Evolutionary conservation across 2,113 vertebrate species (phyloP).

Genomic region (Coryphaenoides rupestris): DNA sequence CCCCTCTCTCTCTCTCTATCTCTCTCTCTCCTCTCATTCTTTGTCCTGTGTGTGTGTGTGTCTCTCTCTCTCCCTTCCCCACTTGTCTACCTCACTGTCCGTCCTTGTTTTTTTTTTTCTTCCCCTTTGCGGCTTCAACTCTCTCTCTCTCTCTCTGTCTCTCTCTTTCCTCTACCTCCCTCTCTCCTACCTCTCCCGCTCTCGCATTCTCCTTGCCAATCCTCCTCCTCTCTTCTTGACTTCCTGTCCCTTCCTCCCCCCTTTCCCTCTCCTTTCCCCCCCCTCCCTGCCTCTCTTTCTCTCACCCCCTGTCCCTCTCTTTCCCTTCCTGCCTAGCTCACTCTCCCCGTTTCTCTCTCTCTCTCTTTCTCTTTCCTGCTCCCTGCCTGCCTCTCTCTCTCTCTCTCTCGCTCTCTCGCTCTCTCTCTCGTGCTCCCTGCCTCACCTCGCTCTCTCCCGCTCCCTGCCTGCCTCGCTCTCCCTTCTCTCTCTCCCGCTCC

Average conservation of each 20-base stretch:
- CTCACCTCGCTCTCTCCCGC: not conserved
- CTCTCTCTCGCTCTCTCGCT: not conserved
- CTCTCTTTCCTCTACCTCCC: slow-evolving; percentile 5
- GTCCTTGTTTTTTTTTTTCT: slow-evolving; percentile 36
- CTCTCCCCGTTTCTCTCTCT: not conserved
- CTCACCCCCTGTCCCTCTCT: not conserved
- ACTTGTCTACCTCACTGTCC: slow-evolving; percentile 15
- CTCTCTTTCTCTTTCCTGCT: not conserved
- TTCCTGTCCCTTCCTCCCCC: not conserved
- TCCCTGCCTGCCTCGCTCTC: slow-evolving; percentile 35
- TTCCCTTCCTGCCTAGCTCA: not conserved
- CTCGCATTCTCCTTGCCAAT: not conserved
- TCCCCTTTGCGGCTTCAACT: slow-evolving; percentile 52
- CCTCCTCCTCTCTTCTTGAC: not conserved
- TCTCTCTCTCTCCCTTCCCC: not conserved
- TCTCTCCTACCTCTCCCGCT: not conserved
- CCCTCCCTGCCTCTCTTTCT: slow-evolving; percentile 9
- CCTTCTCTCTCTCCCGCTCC: slow-evolving; percentile 36
- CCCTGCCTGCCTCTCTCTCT: too few species aligned
- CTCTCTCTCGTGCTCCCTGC: not conserved
- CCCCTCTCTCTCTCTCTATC: too few species aligned
- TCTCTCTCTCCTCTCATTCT: slow-evolving; percentile 30
- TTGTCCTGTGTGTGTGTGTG: too few species aligned
- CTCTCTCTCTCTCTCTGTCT: slow-evolving; percentile 49
- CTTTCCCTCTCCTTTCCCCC: not conserved